Percentiles rank a stretch among this genome's conserved stretches.
Conservation (phyloP, 2,888 invertebrate genomes). For the Hoplodrina ambigua region DNA sequence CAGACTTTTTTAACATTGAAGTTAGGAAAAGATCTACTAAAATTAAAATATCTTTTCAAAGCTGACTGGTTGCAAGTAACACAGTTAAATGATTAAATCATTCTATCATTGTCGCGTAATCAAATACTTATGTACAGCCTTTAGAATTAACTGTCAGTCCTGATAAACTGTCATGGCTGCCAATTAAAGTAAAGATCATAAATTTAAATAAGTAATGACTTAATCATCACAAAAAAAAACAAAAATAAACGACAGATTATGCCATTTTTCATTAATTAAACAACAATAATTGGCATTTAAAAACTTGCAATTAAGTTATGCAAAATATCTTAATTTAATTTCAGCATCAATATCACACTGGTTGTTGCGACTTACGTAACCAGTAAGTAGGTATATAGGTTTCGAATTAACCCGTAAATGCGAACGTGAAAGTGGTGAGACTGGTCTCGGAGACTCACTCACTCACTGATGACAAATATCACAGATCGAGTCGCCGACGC, state of each 20-base stretch:
- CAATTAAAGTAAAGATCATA: constrained; percentile 4
- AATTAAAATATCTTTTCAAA: not conserved
- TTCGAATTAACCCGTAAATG: constrained; percentile 51
- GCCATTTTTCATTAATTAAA: constrained; percentile 12
- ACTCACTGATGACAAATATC: constrained; percentile 64
- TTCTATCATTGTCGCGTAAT: not conserved
- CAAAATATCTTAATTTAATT: constrained; percentile 25
- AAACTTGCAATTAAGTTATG: constrained; percentile 34
- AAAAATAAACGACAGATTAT: constrained; percentile 3
- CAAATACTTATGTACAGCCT: constrained; percentile 18
- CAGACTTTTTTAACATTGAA: no score
- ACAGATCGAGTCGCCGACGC: constrained; percentile 57
- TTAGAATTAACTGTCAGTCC: constrained; percentile 4
- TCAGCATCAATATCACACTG: constrained; percentile 18
- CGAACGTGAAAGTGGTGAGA: constrained; percentile 57
- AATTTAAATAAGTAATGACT: constrained; percentile 1
- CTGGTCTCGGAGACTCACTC: constrained; percentile 44
- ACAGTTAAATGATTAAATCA: constrained; percentile 3
- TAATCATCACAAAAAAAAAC: not conserved
- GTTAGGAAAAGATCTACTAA: not conserved
- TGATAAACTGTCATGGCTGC: not conserved
- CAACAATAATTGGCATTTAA: constrained; percentile 11
- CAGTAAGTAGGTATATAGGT: constrained; percentile 49
- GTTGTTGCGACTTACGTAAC: constrained; percentile 33
- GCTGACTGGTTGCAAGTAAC: no score